Evolutionary conservation across 2,113 vertebrate genomes (phyloP).

Genomic region (Bombycilla garrulus): DNA sequence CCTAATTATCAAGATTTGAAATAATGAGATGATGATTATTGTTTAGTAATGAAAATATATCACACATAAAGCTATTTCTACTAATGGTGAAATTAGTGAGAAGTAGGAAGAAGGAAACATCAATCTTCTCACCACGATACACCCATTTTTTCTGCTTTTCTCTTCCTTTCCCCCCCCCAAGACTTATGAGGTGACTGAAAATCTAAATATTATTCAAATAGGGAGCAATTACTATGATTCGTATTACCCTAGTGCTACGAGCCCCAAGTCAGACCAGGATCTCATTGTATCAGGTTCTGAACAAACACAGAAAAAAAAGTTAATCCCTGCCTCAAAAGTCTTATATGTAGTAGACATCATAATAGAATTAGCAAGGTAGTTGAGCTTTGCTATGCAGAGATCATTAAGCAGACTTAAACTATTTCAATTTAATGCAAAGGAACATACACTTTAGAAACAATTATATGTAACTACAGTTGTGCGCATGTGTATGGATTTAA

Average conservation of each 20-base stretch:
- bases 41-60: constrained; percentile 9
- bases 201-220: constrained; percentile 53
- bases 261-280: constrained; percentile 66
- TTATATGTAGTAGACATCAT: constrained; percentile 40
- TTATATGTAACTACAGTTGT: not conserved
- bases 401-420: not conserved
- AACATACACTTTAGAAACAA: not conserved
- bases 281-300: constrained; percentile 68
- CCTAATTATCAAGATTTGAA: not conserved
- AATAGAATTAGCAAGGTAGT: constrained; percentile 29
- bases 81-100: constrained; percentile 11
- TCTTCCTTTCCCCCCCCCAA: not conserved
- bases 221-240: constrained; percentile 65
- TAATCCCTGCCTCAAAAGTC: constrained; percentile 44
- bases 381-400: constrained; percentile 19
- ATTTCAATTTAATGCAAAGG: constrained; percentile 12
- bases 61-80: not conserved
- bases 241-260: constrained; percentile 67
- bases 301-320: constrained; percentile 68
- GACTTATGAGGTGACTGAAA: constrained; percentile 30
- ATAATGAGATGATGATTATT: constrained; percentile 8
- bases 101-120: constrained; percentile 13
- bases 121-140: not conserved
- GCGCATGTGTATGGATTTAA: not conserved
- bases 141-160: not conserved